Evolutionary conservation across 1,140 invertebrate genomes (phyloP), one percentile per base, ranked within the genome.

Genomic region (Pseudomyrmex dendroicus): DNA sequence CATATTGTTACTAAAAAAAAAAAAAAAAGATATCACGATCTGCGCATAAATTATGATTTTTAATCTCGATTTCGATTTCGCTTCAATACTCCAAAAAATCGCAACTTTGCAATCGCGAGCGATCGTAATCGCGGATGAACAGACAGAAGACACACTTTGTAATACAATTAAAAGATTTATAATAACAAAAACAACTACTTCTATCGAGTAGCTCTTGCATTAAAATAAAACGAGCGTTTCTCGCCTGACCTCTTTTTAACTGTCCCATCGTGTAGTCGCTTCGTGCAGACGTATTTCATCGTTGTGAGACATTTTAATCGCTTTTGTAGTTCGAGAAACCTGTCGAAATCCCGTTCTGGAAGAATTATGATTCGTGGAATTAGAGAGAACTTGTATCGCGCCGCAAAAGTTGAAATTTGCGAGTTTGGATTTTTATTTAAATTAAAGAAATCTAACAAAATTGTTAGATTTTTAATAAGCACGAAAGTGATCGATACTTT

Each of bases 211-310:
- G 54, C 76, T 72, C 80, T 83, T 85, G 85, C 76, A 56, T 86
- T 67, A 85, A 87, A 86, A 87, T 87, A 84, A 87, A 86, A 87
- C 85, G 82, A 70, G 67, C 85, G 86, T 85, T 85, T 85, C 84
- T 66, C 84, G 73, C 54, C 66, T 84, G 82, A 86, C 85, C 85
- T 82, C 35, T 61, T 87, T 70, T 72, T 56, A 50, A n/a, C n/a
- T 44, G 46, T 76, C 57, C n/a, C 48, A 57, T 13, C 50, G 22
- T 66, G 76, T 76, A 67, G 76, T 17, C 44, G 44, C 44, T 80
- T 72, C 83, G 56, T 77, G 46, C 52, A 66, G 9, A 68, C 73
- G 84, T 67, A 70, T 85, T 66, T 73, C 63, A 57, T 67, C 56
- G 66, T 56, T 64, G 67, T 9, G 67, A 50, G 66, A 88, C 86